Evolutionary conservation across 2,888 invertebrate genomes (phyloP).

Genomic region (Melipona beecheii): DNA sequence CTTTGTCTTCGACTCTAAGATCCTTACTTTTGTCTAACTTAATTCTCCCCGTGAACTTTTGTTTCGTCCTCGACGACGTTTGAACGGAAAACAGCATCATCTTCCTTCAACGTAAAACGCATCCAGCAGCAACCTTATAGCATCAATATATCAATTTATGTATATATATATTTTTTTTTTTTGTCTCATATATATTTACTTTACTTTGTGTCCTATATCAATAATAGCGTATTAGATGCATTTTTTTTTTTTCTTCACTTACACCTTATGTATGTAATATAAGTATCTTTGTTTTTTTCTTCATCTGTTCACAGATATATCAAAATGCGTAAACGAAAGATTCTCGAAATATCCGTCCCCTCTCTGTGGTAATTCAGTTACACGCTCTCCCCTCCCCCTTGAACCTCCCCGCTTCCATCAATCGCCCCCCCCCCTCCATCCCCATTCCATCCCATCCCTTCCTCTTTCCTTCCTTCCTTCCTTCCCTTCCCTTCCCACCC

Average conservation of each 20-base stretch:
- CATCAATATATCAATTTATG: slow-evolving; percentile 79
- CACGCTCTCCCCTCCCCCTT: slow-evolving; percentile 21
- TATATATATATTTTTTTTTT: slow-evolving; percentile 71
- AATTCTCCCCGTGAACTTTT: slow-evolving; percentile 64
- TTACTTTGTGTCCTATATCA: slow-evolving; percentile 80
- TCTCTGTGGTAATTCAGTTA: slow-evolving; percentile 60
- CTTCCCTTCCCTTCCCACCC: slow-evolving; percentile 49
- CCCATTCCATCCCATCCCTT: not conserved
- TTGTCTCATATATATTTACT: slow-evolving; percentile 79
- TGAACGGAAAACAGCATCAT: slow-evolving; percentile 64
- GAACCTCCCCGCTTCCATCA: slow-evolving; percentile 8
- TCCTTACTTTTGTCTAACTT: slow-evolving; percentile 61
- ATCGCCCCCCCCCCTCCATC: slow-evolving; percentile 1
- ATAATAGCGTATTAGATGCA: slow-evolving; percentile 81
- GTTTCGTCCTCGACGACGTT: slow-evolving; percentile 68
- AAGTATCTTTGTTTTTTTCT: slow-evolving; percentile 75
- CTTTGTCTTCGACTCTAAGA: slow-evolving; percentile 66
- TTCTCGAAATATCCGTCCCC: slow-evolving; percentile 75
- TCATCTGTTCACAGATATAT: slow-evolving; percentile 80
- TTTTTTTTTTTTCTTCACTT: slow-evolving; percentile 81
- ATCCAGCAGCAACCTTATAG: slow-evolving; percentile 79
- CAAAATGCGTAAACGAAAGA: slow-evolving; percentile 81
- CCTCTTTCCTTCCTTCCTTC: not conserved
- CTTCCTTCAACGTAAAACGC: slow-evolving; percentile 67
- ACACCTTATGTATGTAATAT: slow-evolving; percentile 83